Percentiles rank a stretch among this genome's conserved stretches.
Evolutionary conservation across 1,140 invertebrate genomes (phyloP).

Genomic region (Delia radicum): DNA sequence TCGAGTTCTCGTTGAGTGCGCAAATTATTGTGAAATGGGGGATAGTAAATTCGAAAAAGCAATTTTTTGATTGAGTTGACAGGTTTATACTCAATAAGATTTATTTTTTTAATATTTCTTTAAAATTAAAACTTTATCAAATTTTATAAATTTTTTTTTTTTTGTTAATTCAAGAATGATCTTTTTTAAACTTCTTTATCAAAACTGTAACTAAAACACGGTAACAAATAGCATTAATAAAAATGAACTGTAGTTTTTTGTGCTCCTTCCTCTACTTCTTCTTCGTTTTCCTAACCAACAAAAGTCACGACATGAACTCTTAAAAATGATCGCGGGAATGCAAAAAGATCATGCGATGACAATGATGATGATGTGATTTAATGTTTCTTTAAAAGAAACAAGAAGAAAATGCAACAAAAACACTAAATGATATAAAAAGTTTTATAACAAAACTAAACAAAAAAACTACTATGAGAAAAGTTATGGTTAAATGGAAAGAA

Average conservation of each 20-base stretch:
- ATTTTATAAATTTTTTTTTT: no score
- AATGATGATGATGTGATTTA: neutral
- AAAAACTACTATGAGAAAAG: neutral
- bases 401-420: neutral
- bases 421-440: neutral
- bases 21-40: no score
- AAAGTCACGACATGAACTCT: constrained; percentile 3
- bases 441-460: neutral
- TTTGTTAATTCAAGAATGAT: neutral
- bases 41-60: no score
- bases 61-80: no score
- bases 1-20: no score
- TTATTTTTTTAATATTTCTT: no score
- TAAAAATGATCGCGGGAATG: neutral
- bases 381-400: neutral
- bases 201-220: neutral
- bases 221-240: neutral
- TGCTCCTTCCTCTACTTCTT: neutral
- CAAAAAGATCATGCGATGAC: neutral
- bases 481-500: neutral
- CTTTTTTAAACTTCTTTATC: neutral
- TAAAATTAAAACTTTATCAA: no score
- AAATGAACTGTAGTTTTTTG: neutral
- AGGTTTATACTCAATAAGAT: no score
- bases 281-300: neutral